Percentiles rank a stretch among this genome's conserved stretches.
phyloP scores from a whole-genome alignment of 2,888 invertebrate genomes.

The Melieria picta region DNA sequence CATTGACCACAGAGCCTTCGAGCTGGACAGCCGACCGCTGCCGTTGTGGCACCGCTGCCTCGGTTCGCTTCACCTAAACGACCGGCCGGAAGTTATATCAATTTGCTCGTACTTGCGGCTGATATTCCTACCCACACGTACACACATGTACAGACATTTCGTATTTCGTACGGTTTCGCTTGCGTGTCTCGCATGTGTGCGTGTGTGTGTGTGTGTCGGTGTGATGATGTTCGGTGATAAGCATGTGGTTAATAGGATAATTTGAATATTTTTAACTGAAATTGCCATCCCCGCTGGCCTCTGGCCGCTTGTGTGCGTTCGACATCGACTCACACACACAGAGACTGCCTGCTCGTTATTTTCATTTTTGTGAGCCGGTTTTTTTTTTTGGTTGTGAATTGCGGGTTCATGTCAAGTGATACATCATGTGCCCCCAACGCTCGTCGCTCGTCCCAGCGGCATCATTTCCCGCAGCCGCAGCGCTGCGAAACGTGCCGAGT shows the following conservation, averaged over 20 bases:
- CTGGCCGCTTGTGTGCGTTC: slow-evolving; percentile 17
- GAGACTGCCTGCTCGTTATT: background rate
- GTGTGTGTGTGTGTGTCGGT: slow-evolving; percentile 10
- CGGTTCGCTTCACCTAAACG: background rate
- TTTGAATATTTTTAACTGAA: slow-evolving; percentile 40
- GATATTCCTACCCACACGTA: slow-evolving; percentile 1
- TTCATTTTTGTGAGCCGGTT: background rate
- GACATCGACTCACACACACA: slow-evolving; percentile 18
- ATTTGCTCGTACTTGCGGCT: slow-evolving; percentile 22
- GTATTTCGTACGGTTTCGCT: background rate
- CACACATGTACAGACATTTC: background rate
- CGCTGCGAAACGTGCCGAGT: too few relatives aligned
- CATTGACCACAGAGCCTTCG: background rate
- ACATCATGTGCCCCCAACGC: slow-evolving; percentile 19
- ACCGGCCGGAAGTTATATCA: slow-evolving; percentile 30
- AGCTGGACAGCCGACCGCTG: background rate
- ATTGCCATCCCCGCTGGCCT: slow-evolving; percentile 14
- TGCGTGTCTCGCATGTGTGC: background rate
- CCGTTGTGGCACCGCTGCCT: too few relatives aligned
- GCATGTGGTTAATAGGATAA: slow-evolving; percentile 40
- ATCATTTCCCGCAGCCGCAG: slow-evolving; percentile 1
- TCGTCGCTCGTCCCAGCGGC: slow-evolving; percentile 22
- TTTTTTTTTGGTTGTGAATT: slow-evolving; percentile 15
- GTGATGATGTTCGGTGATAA: slow-evolving; percentile 36
- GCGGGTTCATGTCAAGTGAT: slow-evolving; percentile 27